phyloP scores from a whole-genome alignment of 1,140 invertebrate species.

The Heterodera schachtii region DNA sequence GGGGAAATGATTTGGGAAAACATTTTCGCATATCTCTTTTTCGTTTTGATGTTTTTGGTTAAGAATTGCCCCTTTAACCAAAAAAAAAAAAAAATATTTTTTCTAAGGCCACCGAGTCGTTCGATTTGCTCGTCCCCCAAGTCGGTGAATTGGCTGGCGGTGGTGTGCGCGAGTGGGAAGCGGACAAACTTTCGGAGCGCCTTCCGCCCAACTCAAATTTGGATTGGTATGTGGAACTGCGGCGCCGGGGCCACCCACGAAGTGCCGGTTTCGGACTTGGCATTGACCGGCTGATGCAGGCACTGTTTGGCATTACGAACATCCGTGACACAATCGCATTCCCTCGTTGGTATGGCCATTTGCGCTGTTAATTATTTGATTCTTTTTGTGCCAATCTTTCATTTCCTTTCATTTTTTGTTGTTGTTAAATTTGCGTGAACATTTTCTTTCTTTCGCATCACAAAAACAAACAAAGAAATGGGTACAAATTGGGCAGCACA shows the following conservation, averaged over 20 bases:
- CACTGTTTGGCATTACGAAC: constrained; percentile 78
- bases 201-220: constrained; percentile 26
- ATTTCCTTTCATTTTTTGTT: too few species aligned
- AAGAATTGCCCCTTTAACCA: too few species aligned
- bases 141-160: constrained; percentile 92
- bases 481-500: not conserved
- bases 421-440: too few species aligned
- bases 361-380: not conserved
- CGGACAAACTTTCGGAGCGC: constrained; percentile 69
- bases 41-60: too few species aligned
- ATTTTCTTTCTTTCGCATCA: too few species aligned
- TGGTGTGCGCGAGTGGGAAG: constrained; percentile 82
- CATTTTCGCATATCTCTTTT: not conserved
- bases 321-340: constrained; percentile 93
- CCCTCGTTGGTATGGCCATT: constrained; percentile 84
- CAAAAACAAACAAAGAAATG: not conserved
- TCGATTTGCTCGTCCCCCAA: constrained; percentile 83
- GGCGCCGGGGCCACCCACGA: constrained; percentile 83
- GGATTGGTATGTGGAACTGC: constrained; percentile 81
- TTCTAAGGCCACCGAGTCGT: constrained; percentile 68
- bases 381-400: too few species aligned
- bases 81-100: not conserved
- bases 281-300: constrained; percentile 86
- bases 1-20: not conserved
- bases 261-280: constrained; percentile 93